Evolutionary conservation across 2,888 invertebrate genomes (phyloP), one percentile per base, ranked within the genome.

Genomic region (Axea sp.): DNA sequence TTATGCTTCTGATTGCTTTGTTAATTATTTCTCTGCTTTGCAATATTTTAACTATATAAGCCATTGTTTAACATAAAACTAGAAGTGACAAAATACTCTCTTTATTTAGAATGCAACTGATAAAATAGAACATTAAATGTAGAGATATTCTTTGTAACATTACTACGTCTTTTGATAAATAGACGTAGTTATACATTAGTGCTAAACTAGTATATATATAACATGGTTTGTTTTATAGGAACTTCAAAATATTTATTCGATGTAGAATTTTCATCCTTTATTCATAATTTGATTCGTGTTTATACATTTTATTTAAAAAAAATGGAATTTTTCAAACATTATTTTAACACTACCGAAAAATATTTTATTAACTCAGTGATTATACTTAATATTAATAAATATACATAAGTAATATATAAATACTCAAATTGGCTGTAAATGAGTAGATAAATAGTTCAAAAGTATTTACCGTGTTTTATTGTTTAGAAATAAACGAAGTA

Each of bases 251-350:
- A 17, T 12, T 26, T 43, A 7, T 43, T 24, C 26, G n/a, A n/a
- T 26, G 26, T 26, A 14, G 14, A 43, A 26, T 26, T 43, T 17
- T 43, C 26, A 43, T 43, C 26, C n/a, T 43, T 43, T 43, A 43
- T 43, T 43, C 43, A 43, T 43, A 26, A 26, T 14, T 26, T 43
- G 43, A 43, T 43, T 43, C 17, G 43, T 43, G 15, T n/a, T n/a
- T n/a, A n/a, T n/a, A n/a, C n/a, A n/a, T n/a, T n/a, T n/a, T n/a
- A n/a, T n/a, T n/a, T n/a, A n/a, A n/a, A n/a, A n/a, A n/a, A n/a
- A n/a, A n/a, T n/a, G n/a, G n/a, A n/a, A n/a, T n/a, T n/a, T n/a
- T n/a, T n/a, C n/a, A n/a, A n/a, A n/a, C n/a, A n/a, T n/a, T n/a
- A n/a, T n/a, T n/a, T n/a, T n/a, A n/a, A n/a, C n/a, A n/a, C n/a